Evolutionary conservation across 30 jellyfish, hydroid and myxozoan species (phyloP), one percentile per base, ranked within the genome.

Genomic region (Phacellophora camtschatica): DNA sequence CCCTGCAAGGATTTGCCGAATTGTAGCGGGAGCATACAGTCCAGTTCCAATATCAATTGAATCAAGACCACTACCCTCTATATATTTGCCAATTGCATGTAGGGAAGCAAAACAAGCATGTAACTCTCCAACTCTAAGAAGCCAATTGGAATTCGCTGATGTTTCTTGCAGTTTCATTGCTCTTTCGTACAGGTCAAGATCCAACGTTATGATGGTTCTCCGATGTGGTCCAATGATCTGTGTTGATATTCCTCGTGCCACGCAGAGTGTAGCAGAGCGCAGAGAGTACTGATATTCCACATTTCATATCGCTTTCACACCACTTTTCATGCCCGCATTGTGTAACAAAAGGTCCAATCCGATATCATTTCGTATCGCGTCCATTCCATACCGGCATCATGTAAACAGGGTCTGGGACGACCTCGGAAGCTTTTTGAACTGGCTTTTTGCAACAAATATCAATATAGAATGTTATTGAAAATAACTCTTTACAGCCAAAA

Each of bases 41-140:
- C 73, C 82, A 18, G 36, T 41, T 68, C 41, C 82, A 30, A 25
- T 68, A 71, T 41, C 11, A 5, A 68, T 71, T 11, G 82, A 19
- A 34, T 35, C 66, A 30, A 68, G 36, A 41, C 82, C 67, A 24
- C 67, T 68, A 13, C 1, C 82, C 41, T 68, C 82, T 46, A 20
- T 37, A 24, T 68, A 37, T 42, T 24, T 68, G 1, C 67, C 82
- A 68, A 68, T 71, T 12, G 46, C 82, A 68, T 68, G 82, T 3
- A 37, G 82, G 2, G 82, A 68, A 18, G 82, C 82, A 68, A 68
- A 68, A 39, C 82, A 68, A 42, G 82, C 41, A 34, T 63, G 77
- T 22, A 63, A 55, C 23, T 68, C 67, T 41, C 82, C 82, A 9
- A 46, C 23, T 3, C 65, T 18, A 41, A 68, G 69, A 20, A 68